These are phyloP conservation scores for Myiothlypis chrysogaster DNA, from an alignment of 2,797 vertebrate genomes.

Conservation along the genomic window DNA sequence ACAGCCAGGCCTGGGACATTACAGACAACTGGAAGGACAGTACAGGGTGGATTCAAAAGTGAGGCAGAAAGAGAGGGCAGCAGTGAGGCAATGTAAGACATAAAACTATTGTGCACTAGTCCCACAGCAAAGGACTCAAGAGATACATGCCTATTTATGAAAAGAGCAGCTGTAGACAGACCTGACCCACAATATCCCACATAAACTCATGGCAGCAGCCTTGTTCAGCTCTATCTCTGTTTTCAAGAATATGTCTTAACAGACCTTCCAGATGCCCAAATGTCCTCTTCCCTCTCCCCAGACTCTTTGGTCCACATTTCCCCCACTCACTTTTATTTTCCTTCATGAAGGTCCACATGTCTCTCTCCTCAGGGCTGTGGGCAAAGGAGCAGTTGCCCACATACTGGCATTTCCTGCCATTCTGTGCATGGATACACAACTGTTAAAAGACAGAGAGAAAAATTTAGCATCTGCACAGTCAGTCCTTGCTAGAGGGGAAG, in stretches of 20 bases:
- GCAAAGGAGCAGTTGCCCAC: conserved; percentile 91
- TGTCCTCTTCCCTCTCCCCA: not conserved
- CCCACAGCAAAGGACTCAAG: not conserved
- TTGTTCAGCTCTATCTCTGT: not conserved
- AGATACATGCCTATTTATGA: not conserved
- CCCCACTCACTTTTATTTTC: conserved; percentile 86
- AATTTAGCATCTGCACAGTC: not conserved
- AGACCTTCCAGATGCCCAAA: not conserved
- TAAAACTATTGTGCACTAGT: not conserved
- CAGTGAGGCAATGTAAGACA: not conserved
- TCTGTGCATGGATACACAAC: conserved; percentile 88
- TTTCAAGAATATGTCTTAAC: not conserved
- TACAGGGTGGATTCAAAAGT: not conserved
- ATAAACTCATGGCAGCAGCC: not conserved
- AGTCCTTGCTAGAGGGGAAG: not conserved
- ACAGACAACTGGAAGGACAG: not conserved
- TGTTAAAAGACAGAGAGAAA: conserved; percentile 64
- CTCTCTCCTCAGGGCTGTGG: conserved; percentile 92
- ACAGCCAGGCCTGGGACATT: not conserved
- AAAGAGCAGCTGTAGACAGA: not conserved
- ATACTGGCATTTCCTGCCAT: conserved; percentile 88
- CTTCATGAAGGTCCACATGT: conserved; percentile 98
- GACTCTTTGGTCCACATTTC: not conserved
- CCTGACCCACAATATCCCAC: not conserved
- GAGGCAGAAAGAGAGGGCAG: not conserved